Evolutionary conservation across 2,113 vertebrate species (phyloP), one percentile per base, ranked within the genome.

Genomic region (Upupa epops): DNA sequence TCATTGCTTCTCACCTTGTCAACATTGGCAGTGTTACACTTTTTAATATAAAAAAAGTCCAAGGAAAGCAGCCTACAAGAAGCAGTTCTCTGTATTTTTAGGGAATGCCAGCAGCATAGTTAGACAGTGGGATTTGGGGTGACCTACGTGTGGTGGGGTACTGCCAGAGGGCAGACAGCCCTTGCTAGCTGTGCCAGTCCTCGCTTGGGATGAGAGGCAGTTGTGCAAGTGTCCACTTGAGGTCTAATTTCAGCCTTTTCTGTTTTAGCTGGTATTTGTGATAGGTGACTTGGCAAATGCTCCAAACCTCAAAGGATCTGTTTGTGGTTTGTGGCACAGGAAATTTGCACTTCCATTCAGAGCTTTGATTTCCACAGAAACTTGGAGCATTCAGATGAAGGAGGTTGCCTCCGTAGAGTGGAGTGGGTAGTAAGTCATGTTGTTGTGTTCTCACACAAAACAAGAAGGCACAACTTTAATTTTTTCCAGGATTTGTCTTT

Each of bases 371-470:
- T 58, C 46, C 8, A 3, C 2, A 24, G 36, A n/a, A 25, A 6
- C 2, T 9, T 36, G 19, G 17, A 75, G 31, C 3, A 5, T 65
- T 83, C 48, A 51, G 8, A 11, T 54, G 21, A 61, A 25, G 22
- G 7, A 11, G 0, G 0, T 65, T 73, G 22, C 34, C 32, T 42
- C 26, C 54, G 0, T 4, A 28, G 40, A 42, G 40, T 42, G 40
- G 40, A 12, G 22, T 6, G 32, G 13, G 15, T 48, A 32, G 59
- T 37, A 85, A 66, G 31, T 51, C 42, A 37, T 46, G 22, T 28
- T 22, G 37, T 56, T 17, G 6, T 45, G 13, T 20, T 48, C 20
- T 48, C 20, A 48, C 17, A 48, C 16, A 48, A 48, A 49, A 32
- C 24, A 72, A 58, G 36, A 6, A 12, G 1, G 7, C 2, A 17